Base-by-base conservation (phyloP, 2,113 vertebrate species). In the Dipodomys merriami region DNA sequence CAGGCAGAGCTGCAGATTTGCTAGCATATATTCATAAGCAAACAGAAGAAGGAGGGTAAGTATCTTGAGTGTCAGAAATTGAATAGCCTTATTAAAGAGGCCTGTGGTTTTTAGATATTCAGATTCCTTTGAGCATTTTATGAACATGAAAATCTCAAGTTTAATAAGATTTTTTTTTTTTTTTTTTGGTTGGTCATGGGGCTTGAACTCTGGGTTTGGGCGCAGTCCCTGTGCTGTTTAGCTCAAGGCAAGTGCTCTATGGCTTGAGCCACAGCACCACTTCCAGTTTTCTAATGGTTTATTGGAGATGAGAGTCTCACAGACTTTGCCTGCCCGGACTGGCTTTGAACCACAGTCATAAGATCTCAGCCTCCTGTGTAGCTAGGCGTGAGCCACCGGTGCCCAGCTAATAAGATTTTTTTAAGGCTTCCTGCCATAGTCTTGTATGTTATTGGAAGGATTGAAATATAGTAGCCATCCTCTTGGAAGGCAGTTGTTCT, bases 1-100 rank as follows among this genome's bases (percentile, higher is more conserved):
- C 99, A 0, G 99, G 99, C 16, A 98, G 99, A 91, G 99, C 99
- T 83, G 99, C 99, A 74, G 99, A 99, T 93, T 99, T 99, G 64
- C 64, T 99, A 96, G 99, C 99, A 3, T 99, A 99, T 72, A 98
- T 99, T 90, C 99, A 99, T 98, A 99, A 99, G 93, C 99, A 99
- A 97, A 99, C 99, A 0, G 99, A 99, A 96, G 99, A 99, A 78
- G 99, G 98, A 91, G 99, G 99, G 99, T 99, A 97, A 97, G 98
- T 95, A 19, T 82, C 30, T 39, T 87, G 16, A 67, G 30, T 69
- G 15, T 19, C 78, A 44, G 72, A 30, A 60, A 33, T 84, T 77
- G 86, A 86, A 29, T 79, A 65, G 67, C 18, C 85, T 83, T 76
- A 44, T 30, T 82, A 57, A 74, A 87, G 30, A 91, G 23, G 12